Evolutionary conservation across 2,888 invertebrate species (phyloP).

Genomic region (Erebia epiphron): DNA sequence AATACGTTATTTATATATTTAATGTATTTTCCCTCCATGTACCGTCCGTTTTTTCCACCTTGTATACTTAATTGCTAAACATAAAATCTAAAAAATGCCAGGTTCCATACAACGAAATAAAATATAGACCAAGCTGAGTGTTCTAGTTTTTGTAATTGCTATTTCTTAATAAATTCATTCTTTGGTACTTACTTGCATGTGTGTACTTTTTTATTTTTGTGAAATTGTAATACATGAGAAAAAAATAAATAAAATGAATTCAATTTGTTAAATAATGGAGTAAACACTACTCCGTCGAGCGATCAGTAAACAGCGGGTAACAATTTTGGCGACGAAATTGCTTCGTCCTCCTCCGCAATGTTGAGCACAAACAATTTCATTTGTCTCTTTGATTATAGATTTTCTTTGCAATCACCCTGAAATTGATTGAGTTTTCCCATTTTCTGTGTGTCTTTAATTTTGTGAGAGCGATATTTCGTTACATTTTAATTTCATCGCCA

Average conservation of each 20-base stretch:
- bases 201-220: no score
- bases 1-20: no score
- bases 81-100: no score
- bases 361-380: slow-evolving; percentile 21
- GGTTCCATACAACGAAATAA: no score
- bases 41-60: no score
- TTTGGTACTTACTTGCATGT: no score
- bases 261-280: slow-evolving; percentile 1
- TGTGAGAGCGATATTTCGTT: neutral
- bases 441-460: slow-evolving; percentile 17
- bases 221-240: neutral
- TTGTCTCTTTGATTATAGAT: slow-evolving; percentile 23
- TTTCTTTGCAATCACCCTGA: slow-evolving; percentile 16
- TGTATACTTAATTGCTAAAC: no score
- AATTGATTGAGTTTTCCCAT: slow-evolving; percentile 19
- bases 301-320: slow-evolving; percentile 12
- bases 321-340: slow-evolving; percentile 23
- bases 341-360: slow-evolving; percentile 10
- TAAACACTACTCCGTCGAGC: slow-evolving; percentile 13
- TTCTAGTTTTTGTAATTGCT: no score
- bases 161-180: no score
- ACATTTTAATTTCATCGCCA: neutral
- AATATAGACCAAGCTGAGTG: no score
- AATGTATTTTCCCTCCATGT: no score
- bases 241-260: neutral